phyloP scores from a whole-genome alignment of 2,113 vertebrate genomes.

The Trogon melanurus region DNA sequence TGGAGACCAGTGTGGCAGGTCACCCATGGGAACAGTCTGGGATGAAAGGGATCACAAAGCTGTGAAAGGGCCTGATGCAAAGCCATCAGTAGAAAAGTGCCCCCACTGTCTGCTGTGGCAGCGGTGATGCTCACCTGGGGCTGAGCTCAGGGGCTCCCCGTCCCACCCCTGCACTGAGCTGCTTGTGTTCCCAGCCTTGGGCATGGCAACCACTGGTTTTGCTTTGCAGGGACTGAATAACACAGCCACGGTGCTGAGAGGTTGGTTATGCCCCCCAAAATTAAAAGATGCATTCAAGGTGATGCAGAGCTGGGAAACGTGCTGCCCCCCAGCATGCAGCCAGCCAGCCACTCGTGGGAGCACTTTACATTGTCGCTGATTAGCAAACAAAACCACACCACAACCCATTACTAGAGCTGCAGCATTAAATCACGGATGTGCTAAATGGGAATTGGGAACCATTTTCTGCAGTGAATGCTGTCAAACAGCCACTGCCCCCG shows the following conservation, averaged over 20 bases:
- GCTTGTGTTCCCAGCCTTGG: neutral
- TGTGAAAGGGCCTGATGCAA: neutral
- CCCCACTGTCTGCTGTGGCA: accelerated
- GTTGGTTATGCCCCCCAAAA: neutral
- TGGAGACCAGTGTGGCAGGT: neutral
- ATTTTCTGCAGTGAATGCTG: neutral
- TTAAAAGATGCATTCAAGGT: neutral
- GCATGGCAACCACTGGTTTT: neutral
- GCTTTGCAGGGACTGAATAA: neutral
- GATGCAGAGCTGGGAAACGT: neutral
- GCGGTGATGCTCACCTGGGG: no score
- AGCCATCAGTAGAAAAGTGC: neutral
- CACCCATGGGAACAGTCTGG: neutral
- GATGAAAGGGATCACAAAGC: neutral
- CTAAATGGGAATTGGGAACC: neutral
- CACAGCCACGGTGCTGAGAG: neutral
- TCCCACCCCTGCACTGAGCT: neutral
- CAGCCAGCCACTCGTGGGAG: neutral
- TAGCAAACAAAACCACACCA: neutral
- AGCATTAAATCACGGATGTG: accelerated
- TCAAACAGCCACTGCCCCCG: neutral
- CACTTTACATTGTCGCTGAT: neutral
- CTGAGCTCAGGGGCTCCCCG: neutral
- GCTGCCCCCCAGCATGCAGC: neutral
- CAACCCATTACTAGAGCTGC: neutral